Percentiles rank a stretch among this genome's conserved stretches.
phyloP scores from a whole-genome alignment of 2,113 vertebrate genomes.

The Platichthys flesus region DNA sequence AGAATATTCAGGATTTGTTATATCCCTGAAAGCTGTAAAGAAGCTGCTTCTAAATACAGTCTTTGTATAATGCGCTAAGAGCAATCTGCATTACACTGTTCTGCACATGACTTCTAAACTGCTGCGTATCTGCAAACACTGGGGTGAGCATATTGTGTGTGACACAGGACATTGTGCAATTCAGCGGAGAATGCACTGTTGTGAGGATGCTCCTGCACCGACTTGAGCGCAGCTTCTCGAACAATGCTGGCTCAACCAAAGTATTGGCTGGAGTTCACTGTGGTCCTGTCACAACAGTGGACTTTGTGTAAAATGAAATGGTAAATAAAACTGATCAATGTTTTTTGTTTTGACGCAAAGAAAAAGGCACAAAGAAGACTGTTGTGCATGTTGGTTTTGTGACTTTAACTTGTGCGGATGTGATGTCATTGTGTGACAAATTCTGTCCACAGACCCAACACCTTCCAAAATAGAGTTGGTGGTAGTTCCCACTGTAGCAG shows the following conservation, averaged over 20 bases:
- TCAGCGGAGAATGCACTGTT: conserved; percentile 4
- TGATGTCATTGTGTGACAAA: background rate
- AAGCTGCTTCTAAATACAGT: background rate
- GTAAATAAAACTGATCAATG: background rate
- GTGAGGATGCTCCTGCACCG: conserved; percentile 11
- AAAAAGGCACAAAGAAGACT: too few species aligned
- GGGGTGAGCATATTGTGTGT: conserved; percentile 10
- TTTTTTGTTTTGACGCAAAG: background rate
- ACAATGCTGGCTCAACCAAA: conserved; percentile 4
- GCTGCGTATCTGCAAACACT: conserved; percentile 17
- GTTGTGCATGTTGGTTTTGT: too few species aligned
- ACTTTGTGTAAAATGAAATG: background rate
- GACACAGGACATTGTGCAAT: background rate
- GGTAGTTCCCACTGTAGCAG: too few species aligned
- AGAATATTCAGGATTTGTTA: conserved; percentile 6
- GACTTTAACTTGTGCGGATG: too few species aligned
- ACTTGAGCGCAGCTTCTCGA: background rate
- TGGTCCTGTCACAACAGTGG: background rate
- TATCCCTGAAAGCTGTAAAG: conserved; percentile 7
- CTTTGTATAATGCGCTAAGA: background rate
- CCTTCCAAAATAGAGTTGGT: background rate
- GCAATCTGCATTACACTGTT: background rate
- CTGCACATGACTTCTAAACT: conserved; percentile 5
- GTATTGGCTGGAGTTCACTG: background rate
- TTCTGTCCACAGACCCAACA: too few species aligned